Base-by-base conservation (phyloP, 2,888 invertebrate species). In the Synergus gifuensis region DNA sequence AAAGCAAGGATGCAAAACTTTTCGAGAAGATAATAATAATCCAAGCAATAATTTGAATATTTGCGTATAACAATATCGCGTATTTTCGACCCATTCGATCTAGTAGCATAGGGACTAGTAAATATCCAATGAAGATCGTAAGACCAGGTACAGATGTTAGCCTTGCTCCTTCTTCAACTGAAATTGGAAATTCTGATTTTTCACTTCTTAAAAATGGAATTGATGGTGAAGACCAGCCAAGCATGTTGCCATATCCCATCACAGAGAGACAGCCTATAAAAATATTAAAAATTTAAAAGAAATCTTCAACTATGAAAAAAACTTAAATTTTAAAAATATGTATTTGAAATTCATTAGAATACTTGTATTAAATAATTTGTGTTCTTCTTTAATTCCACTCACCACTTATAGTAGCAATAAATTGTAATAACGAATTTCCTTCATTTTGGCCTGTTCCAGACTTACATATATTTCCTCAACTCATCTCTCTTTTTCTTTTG, bases 141-240 rank as follows among this genome's bases (percentile, higher is more conserved):
- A 90, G 85, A 4, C 87, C 88, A 83, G 90, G 88, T 54, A 89
- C 80, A 7, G 90, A 90, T 7, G 87, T 89, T n/a, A 91, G 86
- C 91, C 90, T 90, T 9, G 90, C 88, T 36, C 88, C 88, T 76
- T 91, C 87, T 58, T 83, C 85, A 60, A 82, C 78, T 4, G 89
- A 89, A 63, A 90, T 87, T 7, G 86, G 83, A 77, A 89, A 86
- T n/a, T 85, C 83, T 5, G 89, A 85, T 22, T 86, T 79, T 1
- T 87, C 82, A 5, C 85, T 81, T 14, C 86, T 86, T 9, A 90
- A 84, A 44, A 88, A 85, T 0, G 90, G 90, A 76, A 91, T 82
- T 0, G 89, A 88, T 12, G 90, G 90, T 4, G 90, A 90, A 7
- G 89, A 87, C 90, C 90, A 91, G 28, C 89, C 88, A 9, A 90